phyloP scores from a whole-genome alignment of 2,797 vertebrate species.

The Rhabdophis nuchalis region DNA sequence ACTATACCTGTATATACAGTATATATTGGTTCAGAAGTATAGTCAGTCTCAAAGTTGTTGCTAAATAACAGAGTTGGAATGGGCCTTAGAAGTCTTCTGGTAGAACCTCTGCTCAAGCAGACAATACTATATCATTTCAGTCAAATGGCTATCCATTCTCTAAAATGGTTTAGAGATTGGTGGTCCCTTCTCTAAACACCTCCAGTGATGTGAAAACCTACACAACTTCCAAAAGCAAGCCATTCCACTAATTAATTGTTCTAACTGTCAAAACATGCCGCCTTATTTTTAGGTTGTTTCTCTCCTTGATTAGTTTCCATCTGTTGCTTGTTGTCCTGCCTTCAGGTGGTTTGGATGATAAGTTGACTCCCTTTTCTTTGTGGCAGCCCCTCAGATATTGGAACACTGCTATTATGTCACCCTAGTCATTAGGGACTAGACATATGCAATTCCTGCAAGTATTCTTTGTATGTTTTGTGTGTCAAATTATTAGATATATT shows the following conservation, averaged over 20 bases:
- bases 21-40: not conserved
- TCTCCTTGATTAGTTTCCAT: too few species aligned
- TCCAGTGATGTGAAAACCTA: not conserved
- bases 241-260: not conserved
- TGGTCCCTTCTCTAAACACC: not conserved
- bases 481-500: not conserved
- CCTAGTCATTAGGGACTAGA: too few species aligned
- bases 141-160: not conserved
- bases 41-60: not conserved
- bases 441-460: not conserved
- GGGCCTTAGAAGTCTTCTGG: not conserved
- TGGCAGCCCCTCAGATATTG: not conserved
- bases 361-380: too few species aligned
- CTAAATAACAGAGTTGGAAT: not conserved
- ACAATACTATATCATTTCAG: not conserved
- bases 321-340: too few species aligned
- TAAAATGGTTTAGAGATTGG: not conserved
- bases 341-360: too few species aligned
- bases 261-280: not conserved
- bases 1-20: not conserved
- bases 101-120: not conserved
- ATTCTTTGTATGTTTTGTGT: not conserved
- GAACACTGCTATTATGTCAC: not conserved
- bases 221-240: not conserved
- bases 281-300: too few species aligned